Conservation (phyloP, 2,113 vertebrate genomes). For the Actinemys pallida region DNA sequence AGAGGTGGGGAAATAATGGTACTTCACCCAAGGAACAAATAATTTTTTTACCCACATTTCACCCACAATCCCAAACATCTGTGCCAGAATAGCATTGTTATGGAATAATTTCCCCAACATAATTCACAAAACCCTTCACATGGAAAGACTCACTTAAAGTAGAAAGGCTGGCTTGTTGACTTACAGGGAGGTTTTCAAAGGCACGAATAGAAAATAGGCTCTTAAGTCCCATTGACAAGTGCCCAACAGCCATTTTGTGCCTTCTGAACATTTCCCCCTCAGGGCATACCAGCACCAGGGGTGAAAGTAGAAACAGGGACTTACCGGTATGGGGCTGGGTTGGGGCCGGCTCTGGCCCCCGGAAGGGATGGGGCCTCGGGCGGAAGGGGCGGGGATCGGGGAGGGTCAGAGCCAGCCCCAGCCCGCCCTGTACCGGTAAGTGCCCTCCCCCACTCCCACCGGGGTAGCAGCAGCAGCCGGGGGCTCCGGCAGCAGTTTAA, state of each 20-base stretch:
- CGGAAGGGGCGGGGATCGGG: too few relatives aligned
- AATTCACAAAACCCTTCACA: not conserved
- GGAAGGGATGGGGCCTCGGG: too few relatives aligned
- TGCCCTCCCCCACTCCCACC: too few relatives aligned
- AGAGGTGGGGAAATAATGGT: not conserved
- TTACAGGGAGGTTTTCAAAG: not conserved
- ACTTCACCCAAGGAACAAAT: not conserved
- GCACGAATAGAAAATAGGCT: not conserved
- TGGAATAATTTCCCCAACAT: not conserved
- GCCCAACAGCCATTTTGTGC: not conserved
- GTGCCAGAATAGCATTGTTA: not conserved
- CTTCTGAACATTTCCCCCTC: not conserved
- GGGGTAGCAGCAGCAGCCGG: too few relatives aligned
- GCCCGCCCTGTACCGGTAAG: too few relatives aligned
- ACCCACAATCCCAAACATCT: not conserved
- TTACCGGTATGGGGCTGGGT: too few relatives aligned
- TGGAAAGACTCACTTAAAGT: not conserved
- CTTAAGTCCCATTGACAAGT: not conserved
- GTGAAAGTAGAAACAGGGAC: too few relatives aligned
- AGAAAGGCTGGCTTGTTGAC: not conserved
- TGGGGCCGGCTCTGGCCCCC: too few relatives aligned
- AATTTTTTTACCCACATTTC: not conserved
- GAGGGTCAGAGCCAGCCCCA: too few relatives aligned
- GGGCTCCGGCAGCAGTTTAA: too few relatives aligned
- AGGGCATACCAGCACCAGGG: not conserved